Percentiles rank a stretch among this genome's conserved stretches.
Evolutionary conservation across 2,888 invertebrate species (phyloP).

Genomic region (Nomada fabriciana): DNA sequence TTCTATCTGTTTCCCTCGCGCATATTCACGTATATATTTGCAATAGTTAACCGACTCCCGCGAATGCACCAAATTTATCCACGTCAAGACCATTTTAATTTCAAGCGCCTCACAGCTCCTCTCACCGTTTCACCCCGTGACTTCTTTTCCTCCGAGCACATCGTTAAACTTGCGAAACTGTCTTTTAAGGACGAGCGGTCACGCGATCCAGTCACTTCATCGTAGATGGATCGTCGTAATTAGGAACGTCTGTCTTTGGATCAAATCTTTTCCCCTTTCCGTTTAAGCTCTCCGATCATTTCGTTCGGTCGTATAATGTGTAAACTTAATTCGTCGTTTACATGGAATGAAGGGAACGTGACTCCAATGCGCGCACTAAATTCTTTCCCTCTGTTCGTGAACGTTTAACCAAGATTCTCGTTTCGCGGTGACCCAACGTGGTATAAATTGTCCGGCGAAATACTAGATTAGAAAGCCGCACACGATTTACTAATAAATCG

Average conservation of each 20-base stretch:
- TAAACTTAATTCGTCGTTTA: slow-evolving; percentile 17
- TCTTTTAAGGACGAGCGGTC: slow-evolving; percentile 22
- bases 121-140: neutral
- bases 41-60: neutral
- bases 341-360: slow-evolving; percentile 29
- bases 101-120: neutral
- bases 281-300: neutral
- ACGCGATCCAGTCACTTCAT: slow-evolving; percentile 31
- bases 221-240: slow-evolving; percentile 44
- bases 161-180: slow-evolving; percentile 40
- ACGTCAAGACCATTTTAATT: neutral
- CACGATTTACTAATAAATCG: neutral
- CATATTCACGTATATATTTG: too few species aligned
- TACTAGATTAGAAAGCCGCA: slow-evolving; percentile 13
- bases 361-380: slow-evolving; percentile 22
- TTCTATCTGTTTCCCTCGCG: neutral
- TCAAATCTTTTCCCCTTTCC: slow-evolving; percentile 5
- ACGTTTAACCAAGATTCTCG: neutral
- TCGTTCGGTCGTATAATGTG: neutral
- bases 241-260: slow-evolving; percentile 41
- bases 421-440: neutral
- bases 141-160: neutral
- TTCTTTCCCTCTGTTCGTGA: neutral
- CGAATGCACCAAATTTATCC: neutral
- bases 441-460: slow-evolving; percentile 8